Conservation (phyloP, 1,140 invertebrate species). For the Cydia pomonella region DNA sequence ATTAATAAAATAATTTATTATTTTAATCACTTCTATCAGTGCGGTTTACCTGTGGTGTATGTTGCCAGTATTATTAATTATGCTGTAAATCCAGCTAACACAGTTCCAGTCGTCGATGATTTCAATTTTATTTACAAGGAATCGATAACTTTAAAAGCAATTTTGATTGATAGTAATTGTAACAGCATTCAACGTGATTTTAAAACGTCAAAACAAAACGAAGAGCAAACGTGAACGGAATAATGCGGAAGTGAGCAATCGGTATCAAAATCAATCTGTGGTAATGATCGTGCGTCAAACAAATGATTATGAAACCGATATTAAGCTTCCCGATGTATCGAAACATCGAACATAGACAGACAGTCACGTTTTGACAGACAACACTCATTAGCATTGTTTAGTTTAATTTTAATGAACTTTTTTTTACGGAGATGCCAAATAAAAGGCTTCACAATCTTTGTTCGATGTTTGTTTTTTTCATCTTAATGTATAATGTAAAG, state of each 20-base stretch:
- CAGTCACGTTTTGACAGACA: constrained; percentile 71
- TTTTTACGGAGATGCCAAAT: constrained; percentile 40
- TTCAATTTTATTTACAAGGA: constrained; percentile 37
- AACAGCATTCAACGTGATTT: constrained; percentile 40
- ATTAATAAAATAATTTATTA: constrained; percentile 65
- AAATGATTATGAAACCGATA: constrained; percentile 72
- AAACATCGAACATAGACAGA: constrained; percentile 26
- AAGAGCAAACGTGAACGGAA: constrained; percentile 54
- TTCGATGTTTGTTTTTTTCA: constrained; percentile 12
- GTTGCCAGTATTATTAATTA: constrained; percentile 19
- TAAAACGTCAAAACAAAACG: constrained; percentile 33
- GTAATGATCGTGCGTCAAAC: constrained; percentile 68
- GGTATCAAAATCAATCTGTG: constrained; percentile 70
- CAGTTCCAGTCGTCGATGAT: constrained; percentile 39
- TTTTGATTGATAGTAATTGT: constrained; percentile 47
- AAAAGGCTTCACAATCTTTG: constrained; percentile 12
- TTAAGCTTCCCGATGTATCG: constrained; percentile 40
- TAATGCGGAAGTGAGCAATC: constrained; percentile 73
- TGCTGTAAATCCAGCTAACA: constrained; percentile 1
- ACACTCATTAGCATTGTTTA: constrained; percentile 74
- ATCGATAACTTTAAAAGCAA: constrained; percentile 40
- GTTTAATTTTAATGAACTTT: constrained; percentile 60
- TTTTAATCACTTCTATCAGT: constrained; percentile 40
- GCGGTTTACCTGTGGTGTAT: constrained; percentile 9
- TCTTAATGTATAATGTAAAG: not conserved